Evolutionary conservation across 2,797 vertebrate species (phyloP).

Genomic region (Heterohyrax brucei): DNA sequence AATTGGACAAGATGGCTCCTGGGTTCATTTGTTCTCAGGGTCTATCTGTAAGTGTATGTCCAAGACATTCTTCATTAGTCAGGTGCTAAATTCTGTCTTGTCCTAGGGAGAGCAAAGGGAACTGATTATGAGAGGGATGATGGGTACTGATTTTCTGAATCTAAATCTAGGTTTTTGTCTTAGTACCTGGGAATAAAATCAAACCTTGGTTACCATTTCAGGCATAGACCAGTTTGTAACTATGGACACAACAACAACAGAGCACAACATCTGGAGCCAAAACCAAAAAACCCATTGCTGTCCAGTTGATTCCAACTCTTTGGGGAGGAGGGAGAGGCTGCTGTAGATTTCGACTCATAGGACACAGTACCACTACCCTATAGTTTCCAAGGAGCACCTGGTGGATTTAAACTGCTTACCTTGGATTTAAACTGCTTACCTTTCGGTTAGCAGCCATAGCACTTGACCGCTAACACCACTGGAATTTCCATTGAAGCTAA

Average conservation of each 20-base stretch:
- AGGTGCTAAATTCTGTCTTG: slow-evolving; percentile 28
- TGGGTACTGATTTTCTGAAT: slow-evolving; percentile 19
- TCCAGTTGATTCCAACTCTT: no score
- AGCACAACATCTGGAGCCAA: background rate
- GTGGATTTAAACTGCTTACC: no score
- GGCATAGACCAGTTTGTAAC: background rate
- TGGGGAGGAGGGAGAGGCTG: no score
- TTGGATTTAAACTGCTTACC: no score
- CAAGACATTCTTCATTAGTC: background rate
- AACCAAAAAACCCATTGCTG: background rate
- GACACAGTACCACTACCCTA: no score
- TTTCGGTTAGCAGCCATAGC: no score
- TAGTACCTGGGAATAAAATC: background rate
- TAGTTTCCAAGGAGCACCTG: no score
- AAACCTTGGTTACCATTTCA: slow-evolving; percentile 50
- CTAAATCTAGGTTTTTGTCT: slow-evolving; percentile 56
- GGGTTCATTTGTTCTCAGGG: slow-evolving; percentile 15
- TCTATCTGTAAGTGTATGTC: background rate
- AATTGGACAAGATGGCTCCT: slow-evolving; percentile 2
- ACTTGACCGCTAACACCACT: no score
- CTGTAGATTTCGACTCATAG: no score
- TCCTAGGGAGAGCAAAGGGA: slow-evolving; percentile 24
- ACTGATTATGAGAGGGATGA: background rate
- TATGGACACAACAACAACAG: background rate
- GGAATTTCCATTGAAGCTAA: no score